Percentiles rank a stretch among this genome's conserved stretches.
Evolutionary conservation across 2,888 invertebrate genomes (phyloP).

Genomic region (Gisinianus flammeolus): DNA sequence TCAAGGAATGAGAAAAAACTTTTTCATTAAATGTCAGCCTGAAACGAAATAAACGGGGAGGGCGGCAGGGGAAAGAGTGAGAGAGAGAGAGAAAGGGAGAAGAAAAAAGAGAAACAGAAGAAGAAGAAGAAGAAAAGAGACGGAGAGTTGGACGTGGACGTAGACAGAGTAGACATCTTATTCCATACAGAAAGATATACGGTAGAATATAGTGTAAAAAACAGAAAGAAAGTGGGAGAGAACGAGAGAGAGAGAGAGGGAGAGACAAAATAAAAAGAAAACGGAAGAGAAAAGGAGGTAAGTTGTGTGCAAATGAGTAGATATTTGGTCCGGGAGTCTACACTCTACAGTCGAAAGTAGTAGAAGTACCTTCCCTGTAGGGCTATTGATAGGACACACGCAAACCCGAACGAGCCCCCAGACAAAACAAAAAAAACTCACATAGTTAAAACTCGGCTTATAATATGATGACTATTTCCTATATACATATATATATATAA

Average conservation of each 20-base stretch:
- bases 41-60: conserved; percentile 21
- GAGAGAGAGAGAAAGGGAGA: too few species aligned
- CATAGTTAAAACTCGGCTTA: not conserved
- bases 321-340: not conserved
- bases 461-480: not conserved
- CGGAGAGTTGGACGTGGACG: not conserved
- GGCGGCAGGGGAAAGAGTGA: not conserved
- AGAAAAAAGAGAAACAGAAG: not conserved
- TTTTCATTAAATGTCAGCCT: conserved; percentile 37
- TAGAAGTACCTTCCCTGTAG: not conserved
- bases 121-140: not conserved
- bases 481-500: not conserved
- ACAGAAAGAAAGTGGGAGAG: not conserved
- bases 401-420: not conserved
- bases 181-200: not conserved
- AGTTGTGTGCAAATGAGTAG: not conserved
- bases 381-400: not conserved
- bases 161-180: conserved; percentile 11
- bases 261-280: not conserved
- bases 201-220: not conserved
- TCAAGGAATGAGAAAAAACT: conserved; percentile 30
- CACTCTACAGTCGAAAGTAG: not conserved
- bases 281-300: not conserved
- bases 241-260: not conserved
- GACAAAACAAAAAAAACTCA: not conserved